Base-by-base conservation (phyloP, 2,888 invertebrate genomes). In the Yponomeuta evonymella region DNA sequence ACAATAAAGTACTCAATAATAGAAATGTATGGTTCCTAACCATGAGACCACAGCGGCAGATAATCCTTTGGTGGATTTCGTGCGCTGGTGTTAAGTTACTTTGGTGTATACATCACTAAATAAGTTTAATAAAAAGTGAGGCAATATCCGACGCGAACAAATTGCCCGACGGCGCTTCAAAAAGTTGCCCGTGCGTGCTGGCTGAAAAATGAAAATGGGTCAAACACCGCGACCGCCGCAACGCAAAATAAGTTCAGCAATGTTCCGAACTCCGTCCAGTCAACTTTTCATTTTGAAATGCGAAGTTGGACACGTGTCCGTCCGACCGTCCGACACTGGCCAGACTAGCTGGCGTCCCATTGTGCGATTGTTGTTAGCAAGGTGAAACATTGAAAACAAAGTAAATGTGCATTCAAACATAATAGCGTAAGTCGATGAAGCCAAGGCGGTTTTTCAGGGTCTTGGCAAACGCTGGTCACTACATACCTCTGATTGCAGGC, bases 231-330 rank as follows among this genome's bases (percentile, higher is more conserved):
- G 33, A 30, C 33, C 65, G 43, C 67, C n/a, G 36, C 67, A 67
- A 10, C 43, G n/a, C 67, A 43, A 43, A 67, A 48, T 67, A 23
- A 48, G 43, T 67, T 48, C n/a, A 67, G 36, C 67, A 48, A 48
- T 33, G 67, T 23, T 58, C 51, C 15, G 12, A 58, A 58, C 51
- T 58, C 51, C 12, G 15, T 58, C 51, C 51, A 15, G 51, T 3
- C 51, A 58, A 58, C 51, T 58, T 58, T 58, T 58, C 51, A 15
- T 67, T 67, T 43, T 43, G 33, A 67, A 33, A 29, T 12, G 36
- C 9, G 11, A 43, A 67, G 67, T 67, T 67, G 67, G 36, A 43
- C 65, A 65, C 65, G 30, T 65, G 65, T 65, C 65, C 65, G 65
- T 65, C 65, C 29, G 29, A 8, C 65, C 23, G 65, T 65, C 65